A percentile compares a stretch with the other conserved stretches of the same genome.
Evolutionary conservation across 2,113 vertebrate species (phyloP).

Genomic region (Genyomyrus donnyi): DNA sequence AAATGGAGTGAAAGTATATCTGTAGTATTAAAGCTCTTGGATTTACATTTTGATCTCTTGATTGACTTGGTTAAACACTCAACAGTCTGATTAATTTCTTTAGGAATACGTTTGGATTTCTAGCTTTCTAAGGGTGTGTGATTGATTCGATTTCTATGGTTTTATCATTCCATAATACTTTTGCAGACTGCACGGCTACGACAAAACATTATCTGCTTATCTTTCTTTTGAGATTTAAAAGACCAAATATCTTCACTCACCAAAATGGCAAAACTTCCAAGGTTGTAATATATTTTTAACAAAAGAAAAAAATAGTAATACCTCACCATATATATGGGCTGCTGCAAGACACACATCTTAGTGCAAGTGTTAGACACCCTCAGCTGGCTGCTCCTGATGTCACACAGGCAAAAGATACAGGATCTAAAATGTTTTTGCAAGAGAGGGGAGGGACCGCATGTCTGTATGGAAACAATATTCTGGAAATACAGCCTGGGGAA

Average conservation of each 20-base stretch:
- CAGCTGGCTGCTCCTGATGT: not conserved
- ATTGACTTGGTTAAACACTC: not conserved
- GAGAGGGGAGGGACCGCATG: not conserved
- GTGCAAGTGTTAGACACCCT: not conserved
- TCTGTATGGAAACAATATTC: constrained; percentile 1
- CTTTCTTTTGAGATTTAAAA: not conserved
- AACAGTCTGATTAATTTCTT: not conserved
- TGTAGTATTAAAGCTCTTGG: not conserved
- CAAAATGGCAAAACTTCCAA: not conserved
- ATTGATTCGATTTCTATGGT: not conserved
- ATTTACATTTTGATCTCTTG: not conserved
- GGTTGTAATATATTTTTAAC: not conserved
- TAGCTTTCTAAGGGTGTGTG: not conserved
- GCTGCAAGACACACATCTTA: not conserved
- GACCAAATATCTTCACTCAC: not conserved
- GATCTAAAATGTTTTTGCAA: not conserved
- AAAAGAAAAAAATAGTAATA: not conserved
- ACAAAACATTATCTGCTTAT: not conserved
- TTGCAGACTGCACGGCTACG: not conserved
- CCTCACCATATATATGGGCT: not conserved
- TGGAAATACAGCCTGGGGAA: constrained; percentile 5
- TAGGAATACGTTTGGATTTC: not conserved
- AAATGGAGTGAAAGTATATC: not conserved
- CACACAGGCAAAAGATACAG: not conserved
- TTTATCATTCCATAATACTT: not conserved